Conservation (phyloP, 1,140 invertebrate species). For the Kradibia gibbosae region DNA sequence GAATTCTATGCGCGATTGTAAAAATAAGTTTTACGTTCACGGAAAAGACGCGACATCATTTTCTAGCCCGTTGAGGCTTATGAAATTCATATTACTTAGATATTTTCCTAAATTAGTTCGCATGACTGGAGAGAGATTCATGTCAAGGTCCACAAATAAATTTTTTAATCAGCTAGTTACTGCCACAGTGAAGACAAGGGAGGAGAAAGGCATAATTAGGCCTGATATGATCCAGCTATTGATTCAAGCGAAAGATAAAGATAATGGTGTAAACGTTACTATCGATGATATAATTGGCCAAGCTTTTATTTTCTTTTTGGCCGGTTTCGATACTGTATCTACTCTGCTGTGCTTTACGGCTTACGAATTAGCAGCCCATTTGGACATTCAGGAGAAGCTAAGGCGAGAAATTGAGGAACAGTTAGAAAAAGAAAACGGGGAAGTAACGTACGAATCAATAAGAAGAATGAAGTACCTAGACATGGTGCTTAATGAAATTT, state of each 20-base stretch:
- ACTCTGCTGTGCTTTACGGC: constrained; percentile 62
- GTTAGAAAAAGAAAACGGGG: constrained; percentile 40
- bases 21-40: constrained; percentile 65
- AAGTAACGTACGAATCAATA: constrained; percentile 57
- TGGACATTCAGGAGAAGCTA: constrained; percentile 71
- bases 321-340: constrained; percentile 67
- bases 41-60: constrained; percentile 60
- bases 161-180: constrained; percentile 57
- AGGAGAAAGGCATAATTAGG: constrained; percentile 54
- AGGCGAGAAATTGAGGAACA: constrained; percentile 63
- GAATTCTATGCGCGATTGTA: constrained; percentile 61
- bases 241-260: constrained; percentile 57
- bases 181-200: constrained; percentile 53
- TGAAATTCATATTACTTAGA: constrained; percentile 50
- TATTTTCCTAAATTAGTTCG: constrained; percentile 47
- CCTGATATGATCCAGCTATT: constrained; percentile 65
- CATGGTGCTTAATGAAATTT: constrained; percentile 68
- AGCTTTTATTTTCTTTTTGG: constrained; percentile 66
- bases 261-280: constrained; percentile 49
- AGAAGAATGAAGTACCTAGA: constrained; percentile 59
- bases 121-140: constrained; percentile 43
- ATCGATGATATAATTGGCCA: constrained; percentile 57
- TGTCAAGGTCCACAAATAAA: constrained; percentile 45
- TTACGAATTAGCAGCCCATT: constrained; percentile 73
- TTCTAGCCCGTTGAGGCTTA: constrained; percentile 4